Evolutionary conservation across 2,797 vertebrate species (phyloP).

Genomic region (Liasis olivaceus): DNA sequence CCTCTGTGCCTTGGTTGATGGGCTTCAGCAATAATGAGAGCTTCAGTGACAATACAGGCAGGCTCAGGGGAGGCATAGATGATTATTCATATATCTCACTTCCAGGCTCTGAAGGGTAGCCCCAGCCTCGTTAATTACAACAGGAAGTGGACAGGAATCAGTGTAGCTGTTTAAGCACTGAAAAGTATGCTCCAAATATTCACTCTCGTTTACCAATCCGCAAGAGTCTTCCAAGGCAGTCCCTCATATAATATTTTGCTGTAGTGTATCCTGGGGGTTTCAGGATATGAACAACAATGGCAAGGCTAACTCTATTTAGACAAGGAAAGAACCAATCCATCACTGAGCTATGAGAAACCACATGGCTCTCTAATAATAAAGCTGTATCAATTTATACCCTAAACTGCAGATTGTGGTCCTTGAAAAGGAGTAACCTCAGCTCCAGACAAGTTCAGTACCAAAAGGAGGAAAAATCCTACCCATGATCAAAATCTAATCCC

Average conservation of each 20-base stretch:
- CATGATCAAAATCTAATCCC: neutral
- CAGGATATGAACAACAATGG: neutral
- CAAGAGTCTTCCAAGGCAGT: neutral
- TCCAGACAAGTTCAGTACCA: neutral
- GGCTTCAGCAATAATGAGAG: neutral
- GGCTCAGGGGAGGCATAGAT: neutral
- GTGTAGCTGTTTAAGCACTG: neutral
- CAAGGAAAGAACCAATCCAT: neutral
- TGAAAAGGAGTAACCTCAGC: neutral
- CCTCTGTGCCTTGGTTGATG: neutral
- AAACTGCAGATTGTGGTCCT: neutral
- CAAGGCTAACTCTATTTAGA: neutral
- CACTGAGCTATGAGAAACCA: neutral
- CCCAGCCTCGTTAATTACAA: neutral
- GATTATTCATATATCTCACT: no score
- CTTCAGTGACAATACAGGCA: neutral
- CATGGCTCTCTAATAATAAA: neutral
- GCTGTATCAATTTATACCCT: neutral
- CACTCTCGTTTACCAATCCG: neutral
- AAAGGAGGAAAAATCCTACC: neutral
- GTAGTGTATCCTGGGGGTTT: neutral
- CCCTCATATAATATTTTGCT: neutral
- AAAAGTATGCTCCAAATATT: neutral
- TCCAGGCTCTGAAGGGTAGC: neutral
- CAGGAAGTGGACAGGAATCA: neutral